Conservation (phyloP, 2,113 vertebrate species). For the Potamarius usumacintae region DNA sequence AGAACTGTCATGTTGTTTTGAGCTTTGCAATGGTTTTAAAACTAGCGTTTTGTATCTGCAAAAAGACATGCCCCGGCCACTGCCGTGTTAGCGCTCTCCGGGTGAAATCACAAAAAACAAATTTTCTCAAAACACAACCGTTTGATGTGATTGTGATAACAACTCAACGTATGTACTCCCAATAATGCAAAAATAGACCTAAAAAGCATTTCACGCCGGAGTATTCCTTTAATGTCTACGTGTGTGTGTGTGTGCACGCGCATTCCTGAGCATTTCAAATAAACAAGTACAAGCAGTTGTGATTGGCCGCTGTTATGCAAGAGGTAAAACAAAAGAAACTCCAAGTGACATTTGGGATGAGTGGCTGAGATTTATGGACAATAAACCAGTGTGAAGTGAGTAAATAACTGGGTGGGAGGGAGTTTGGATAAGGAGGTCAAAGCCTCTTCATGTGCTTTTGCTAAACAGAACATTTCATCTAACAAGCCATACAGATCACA, state of each 20-base stretch:
- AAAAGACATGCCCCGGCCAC: no score
- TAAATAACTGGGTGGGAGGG: not conserved
- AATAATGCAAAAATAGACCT: no score
- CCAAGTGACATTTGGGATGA: conserved; percentile 21
- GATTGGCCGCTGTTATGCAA: conserved; percentile 37
- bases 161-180: no score
- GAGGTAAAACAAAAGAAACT: not conserved
- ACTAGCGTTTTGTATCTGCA: no score
- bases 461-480: not conserved
- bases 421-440: not conserved
- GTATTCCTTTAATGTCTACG: no score
- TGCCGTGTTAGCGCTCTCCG: no score
- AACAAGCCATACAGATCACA: conserved; percentile 24
- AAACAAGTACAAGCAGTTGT: not conserved
- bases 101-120: no score
- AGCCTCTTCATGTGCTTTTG: conserved; percentile 21
- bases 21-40: no score
- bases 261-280: conserved; percentile 1
- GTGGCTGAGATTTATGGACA: conserved; percentile 19
- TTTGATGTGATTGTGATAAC: no score
- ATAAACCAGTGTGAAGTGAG: not conserved
- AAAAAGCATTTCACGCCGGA: no score
- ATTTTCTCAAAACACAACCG: no score
- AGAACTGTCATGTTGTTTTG: no score
- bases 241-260: not conserved